A percentile compares a stretch with the other conserved stretches of the same genome.
These are phyloP conservation scores for Crax fasciolata DNA, from an alignment of 2,797 vertebrate species.

Conservation along the genomic window DNA sequence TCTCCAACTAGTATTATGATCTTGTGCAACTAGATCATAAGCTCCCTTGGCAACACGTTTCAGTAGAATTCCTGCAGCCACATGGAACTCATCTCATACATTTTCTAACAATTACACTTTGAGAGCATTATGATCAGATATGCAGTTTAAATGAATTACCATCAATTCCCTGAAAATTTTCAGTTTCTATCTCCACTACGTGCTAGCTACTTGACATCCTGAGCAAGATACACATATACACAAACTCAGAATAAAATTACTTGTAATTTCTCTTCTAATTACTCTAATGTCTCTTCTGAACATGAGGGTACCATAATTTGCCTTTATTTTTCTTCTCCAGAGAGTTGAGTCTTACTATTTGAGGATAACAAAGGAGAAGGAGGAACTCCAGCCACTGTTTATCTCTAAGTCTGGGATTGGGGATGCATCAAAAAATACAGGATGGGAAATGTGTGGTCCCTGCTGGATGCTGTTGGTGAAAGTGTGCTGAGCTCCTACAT, in stretches of 20 bases:
- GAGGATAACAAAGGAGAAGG: not conserved
- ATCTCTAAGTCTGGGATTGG: not conserved
- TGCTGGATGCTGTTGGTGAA: not conserved
- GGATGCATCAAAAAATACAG: not conserved
- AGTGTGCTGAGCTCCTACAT: not conserved
- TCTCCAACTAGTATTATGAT: not conserved
- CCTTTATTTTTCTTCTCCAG: not conserved
- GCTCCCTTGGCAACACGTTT: not conserved
- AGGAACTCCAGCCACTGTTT: too few species aligned
- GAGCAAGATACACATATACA: not conserved
- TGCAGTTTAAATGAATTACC: not conserved
- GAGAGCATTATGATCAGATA: not conserved
- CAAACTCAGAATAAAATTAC: not conserved
- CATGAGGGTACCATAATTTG: not conserved
- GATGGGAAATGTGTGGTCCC: not conserved
- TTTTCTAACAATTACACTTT: conserved; percentile 15
- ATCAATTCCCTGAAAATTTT: conserved; percentile 9
- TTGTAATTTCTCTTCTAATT: not conserved
- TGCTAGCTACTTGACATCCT: not conserved
- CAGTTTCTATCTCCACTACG: not conserved
- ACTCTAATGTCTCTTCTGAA: not conserved
- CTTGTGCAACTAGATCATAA: not conserved
- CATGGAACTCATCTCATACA: not conserved
- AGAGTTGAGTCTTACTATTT: not conserved
- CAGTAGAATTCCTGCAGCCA: not conserved